phyloP scores from a whole-genome alignment of 2,113 vertebrate genomes.

The Oncorhynchus kisutch region DNA sequence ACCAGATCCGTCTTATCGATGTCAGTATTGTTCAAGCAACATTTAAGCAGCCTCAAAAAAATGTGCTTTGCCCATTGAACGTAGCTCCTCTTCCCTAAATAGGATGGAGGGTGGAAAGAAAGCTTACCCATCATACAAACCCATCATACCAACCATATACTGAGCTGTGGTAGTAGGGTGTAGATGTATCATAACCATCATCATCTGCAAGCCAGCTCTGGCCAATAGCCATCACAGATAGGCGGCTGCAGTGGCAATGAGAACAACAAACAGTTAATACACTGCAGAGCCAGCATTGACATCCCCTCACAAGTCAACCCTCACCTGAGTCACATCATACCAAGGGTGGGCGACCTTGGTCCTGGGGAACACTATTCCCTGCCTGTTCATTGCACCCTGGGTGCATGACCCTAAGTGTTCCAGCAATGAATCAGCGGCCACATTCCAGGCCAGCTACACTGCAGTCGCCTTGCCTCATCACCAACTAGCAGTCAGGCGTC shows the following conservation, averaged over 20 bases:
- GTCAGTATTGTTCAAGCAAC: constrained; percentile 2
- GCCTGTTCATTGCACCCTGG: neutral
- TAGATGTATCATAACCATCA: constrained; percentile 93
- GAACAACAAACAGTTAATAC: constrained; percentile 98
- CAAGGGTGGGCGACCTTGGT: constrained; percentile 68
- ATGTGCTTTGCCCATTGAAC: constrained; percentile 64
- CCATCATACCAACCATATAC: constrained; percentile 99
- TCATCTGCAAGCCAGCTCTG: constrained; percentile 98
- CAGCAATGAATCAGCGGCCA: neutral
- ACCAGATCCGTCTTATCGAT: constrained; percentile 6
- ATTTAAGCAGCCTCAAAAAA: constrained; percentile 1
- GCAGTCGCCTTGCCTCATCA: too few species aligned
- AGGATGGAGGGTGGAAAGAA: constrained; percentile 83
- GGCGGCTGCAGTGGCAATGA: constrained; percentile 99
- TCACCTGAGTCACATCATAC: constrained; percentile 43
- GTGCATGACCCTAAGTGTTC: neutral
- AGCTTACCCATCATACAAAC: constrained; percentile 99
- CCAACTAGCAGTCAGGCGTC: too few species aligned
- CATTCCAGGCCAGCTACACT: too few species aligned
- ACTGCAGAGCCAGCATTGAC: constrained; percentile 65
- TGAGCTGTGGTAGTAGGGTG: constrained; percentile 99
- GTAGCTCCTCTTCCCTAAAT: constrained; percentile 65
- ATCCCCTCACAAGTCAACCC: constrained; percentile 59
- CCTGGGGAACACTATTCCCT: constrained; percentile 42
- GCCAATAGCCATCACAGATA: constrained; percentile 95